Evolutionary conservation across 2,113 vertebrate species (phyloP).

Genomic region (Poeciliopsis retropinna): DNA sequence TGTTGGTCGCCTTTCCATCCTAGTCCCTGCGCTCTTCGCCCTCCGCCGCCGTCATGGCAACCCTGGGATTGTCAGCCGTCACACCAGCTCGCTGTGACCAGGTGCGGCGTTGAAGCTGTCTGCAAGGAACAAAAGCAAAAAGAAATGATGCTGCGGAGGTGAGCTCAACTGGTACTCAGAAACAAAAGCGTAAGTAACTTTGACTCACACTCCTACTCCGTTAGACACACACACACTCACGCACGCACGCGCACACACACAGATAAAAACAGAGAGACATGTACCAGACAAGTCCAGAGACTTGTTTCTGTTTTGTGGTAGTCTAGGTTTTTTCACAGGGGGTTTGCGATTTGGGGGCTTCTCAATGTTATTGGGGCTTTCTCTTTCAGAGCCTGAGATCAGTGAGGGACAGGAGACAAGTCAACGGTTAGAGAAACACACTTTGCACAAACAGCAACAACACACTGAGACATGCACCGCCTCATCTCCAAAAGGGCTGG

Average conservation of each 20-base stretch:
- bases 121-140: constrained; percentile 15
- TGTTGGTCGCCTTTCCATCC: constrained; percentile 24
- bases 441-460: constrained; percentile 34
- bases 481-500: background rate
- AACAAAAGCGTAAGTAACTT: background rate
- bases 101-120: constrained; percentile 70
- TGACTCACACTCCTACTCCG: background rate
- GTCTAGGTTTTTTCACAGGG: constrained; percentile 82
- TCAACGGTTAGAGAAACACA: constrained; percentile 58
- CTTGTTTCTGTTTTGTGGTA: constrained; percentile 81
- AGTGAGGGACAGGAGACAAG: constrained; percentile 62
- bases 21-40: constrained; percentile 12
- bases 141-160: background rate
- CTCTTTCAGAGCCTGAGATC: constrained; percentile 77
- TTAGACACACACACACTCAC: constrained; percentile 23
- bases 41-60: constrained; percentile 58
- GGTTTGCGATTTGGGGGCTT: constrained; percentile 80
- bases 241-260: constrained; percentile 26
- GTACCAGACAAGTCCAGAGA: constrained; percentile 80
- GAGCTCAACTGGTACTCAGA: constrained; percentile 1
- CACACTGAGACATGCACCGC: background rate
- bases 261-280: constrained; percentile 61
- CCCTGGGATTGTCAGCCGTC: constrained; percentile 40
- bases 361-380: constrained; percentile 78
- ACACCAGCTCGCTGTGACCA: constrained; percentile 71